Evolutionary conservation across 2,113 vertebrate genomes (phyloP).

Genomic region (Pseudorhombus dupliciocellatus): DNA sequence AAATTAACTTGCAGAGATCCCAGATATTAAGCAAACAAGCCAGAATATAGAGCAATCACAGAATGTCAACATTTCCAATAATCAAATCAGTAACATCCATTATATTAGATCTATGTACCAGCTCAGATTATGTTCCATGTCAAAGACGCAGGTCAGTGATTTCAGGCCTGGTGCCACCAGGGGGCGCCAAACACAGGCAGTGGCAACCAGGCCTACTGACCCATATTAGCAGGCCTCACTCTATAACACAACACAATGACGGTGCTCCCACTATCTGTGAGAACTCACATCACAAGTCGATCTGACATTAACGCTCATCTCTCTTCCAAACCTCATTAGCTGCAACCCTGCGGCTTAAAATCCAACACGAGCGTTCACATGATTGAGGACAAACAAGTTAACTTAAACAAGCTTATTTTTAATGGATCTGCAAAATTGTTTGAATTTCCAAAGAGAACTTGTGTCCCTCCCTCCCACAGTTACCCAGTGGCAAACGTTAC

Average conservation of each 20-base stretch:
- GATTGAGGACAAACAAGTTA: conserved; percentile 76
- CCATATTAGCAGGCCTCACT: neutral
- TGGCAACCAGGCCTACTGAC: neutral
- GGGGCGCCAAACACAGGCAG: too few relatives aligned
- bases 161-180: neutral
- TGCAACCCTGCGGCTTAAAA: neutral
- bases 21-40: too few relatives aligned
- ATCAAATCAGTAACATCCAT: too few relatives aligned
- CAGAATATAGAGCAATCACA: too few relatives aligned
- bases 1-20: too few relatives aligned
- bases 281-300: too few relatives aligned
- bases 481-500: conserved; percentile 77
- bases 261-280: neutral
- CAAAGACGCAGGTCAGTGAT: neutral
- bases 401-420: conserved; percentile 87
- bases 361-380: conserved; percentile 1
- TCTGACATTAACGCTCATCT: too few relatives aligned
- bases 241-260: neutral
- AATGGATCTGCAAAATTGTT: conserved; percentile 87
- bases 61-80: too few relatives aligned
- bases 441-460: conserved; percentile 84
- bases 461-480: conserved; percentile 76
- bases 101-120: too few relatives aligned
- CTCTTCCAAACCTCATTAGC: neutral
- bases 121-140: too few relatives aligned